Evolutionary conservation across 1,140 invertebrate species (phyloP), one percentile per base, ranked within the genome.

Genomic region (Cotesia chilonis): DNA sequence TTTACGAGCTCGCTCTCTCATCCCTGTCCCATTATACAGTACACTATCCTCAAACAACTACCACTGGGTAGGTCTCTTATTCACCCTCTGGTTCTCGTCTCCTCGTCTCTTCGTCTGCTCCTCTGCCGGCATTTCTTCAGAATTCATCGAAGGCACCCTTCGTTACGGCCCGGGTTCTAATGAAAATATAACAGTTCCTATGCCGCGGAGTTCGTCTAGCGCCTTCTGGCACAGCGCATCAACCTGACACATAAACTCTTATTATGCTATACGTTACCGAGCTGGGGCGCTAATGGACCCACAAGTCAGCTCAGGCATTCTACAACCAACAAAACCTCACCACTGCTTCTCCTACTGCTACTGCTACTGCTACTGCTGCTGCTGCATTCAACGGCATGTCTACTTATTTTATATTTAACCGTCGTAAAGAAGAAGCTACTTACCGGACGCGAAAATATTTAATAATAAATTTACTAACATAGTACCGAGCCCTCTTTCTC

Each of bases 161-260:
- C 77, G 75, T 81, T 81, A 80, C 74, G 68, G 69, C 67, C 74
- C 61, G 52, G 59, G 47, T 68, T 80, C 79, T 85, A 87, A 86
- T 86, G 84, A 86, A 85, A 86, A 87, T 86, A 86, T 87, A 87
- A 87, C 85, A 85, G 83, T 85, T 84, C 79, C 79, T 85, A 82
- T 83, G 82, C 80, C 70, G 61, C 76, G 78, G 77, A 85, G 85
- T 86, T 86, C 82, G 84, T 85, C 84, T 87, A 80, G 83, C 79
- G 80, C 79, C 81, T 85, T 84, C 80, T 80, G 80, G 81, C 83
- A 82, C 85, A 86, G 81, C 83, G 83, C 85, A 86, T 86, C 84
- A 87, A 86, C 81, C 84, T 87, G 83, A 85, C 83, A 86, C 84
- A 87, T 86, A 87, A 86, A 86, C 84, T 87, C 85, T 87, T 87